phyloP scores from a whole-genome alignment of 1,140 invertebrate genomes.

The Drosophila athabasca region DNA sequence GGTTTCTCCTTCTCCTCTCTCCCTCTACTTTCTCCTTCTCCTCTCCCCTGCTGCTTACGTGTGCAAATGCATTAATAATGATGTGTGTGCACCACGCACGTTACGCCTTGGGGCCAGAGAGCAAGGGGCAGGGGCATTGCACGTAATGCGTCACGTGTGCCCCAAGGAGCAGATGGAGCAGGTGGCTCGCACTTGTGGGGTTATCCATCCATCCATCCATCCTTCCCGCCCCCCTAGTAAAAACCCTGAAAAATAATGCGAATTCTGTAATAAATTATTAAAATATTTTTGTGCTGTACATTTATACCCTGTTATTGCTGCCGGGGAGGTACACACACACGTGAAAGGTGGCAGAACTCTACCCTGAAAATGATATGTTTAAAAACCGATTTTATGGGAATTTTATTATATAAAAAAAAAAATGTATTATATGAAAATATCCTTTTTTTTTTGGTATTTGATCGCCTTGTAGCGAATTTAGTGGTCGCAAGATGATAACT shows the following conservation, averaged over 20 bases:
- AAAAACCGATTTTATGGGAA: no score
- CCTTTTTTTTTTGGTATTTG: no score
- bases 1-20: no score
- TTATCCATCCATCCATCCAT: no score
- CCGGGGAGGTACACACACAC: no score
- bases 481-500: no score
- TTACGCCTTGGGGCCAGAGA: constrained; percentile 19
- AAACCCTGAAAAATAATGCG: constrained; percentile 22
- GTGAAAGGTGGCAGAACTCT: no score
- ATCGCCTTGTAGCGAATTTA: no score
- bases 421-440: no score
- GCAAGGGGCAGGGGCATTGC: constrained; percentile 33
- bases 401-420: no score
- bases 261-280: constrained; percentile 22
- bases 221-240: constrained; percentile 2
- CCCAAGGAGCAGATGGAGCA: constrained; percentile 2
- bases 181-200: constrained; percentile 1
- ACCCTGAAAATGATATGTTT: no score
- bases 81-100: constrained; percentile 71
- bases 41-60: constrained; percentile 35
- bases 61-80: constrained; percentile 77
- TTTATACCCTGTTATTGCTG: no score
- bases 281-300: not conserved
- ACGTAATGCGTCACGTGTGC: constrained; percentile 68
- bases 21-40: not conserved